Percentiles rank a stretch among this genome's conserved stretches.
Conservation (phyloP, 1,140 invertebrate genomes). For the Agrypnia vestita region DNA sequence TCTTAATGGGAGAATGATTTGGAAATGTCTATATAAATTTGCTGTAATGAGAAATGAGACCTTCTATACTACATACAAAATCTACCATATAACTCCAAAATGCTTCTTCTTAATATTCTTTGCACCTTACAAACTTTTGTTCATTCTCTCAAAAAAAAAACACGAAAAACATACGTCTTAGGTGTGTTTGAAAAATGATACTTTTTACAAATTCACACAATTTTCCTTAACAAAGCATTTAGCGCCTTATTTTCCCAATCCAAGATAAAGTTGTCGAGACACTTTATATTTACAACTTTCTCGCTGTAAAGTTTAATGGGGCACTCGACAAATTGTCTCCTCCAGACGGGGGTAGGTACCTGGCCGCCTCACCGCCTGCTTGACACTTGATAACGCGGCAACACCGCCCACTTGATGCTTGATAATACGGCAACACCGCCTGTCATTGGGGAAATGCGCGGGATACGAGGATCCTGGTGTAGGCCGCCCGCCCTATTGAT, state of each 20-base stretch:
- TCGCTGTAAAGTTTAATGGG: conserved; percentile 56
- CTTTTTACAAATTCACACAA: conserved; percentile 4
- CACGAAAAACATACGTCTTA: no score
- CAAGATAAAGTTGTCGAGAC: conserved; percentile 9
- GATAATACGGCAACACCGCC: conserved; percentile 27
- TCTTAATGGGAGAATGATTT: no score
- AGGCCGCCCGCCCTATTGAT: conserved; percentile 17
- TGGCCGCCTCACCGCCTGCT: conserved; percentile 25
- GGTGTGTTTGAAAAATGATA: background rate
- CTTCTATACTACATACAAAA: no score
- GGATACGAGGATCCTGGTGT: background rate
- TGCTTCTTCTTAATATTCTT: no score
- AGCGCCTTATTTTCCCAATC: conserved; percentile 7
- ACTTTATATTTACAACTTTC: conserved; percentile 57
- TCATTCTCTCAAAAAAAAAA: no score
- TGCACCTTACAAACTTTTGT: no score
- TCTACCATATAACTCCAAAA: no score
- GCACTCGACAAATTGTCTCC: conserved; percentile 58
- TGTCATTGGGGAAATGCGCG: background rate
- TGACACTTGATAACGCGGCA: conserved; percentile 18
- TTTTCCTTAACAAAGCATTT: conserved; percentile 23
- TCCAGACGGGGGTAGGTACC: conserved; percentile 2
- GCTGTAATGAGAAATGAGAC: no score
- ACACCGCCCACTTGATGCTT: conserved; percentile 8
- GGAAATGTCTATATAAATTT: no score